phyloP scores from a whole-genome alignment of 2,888 invertebrate genomes.

The Archaeoteleia sp. region DNA sequence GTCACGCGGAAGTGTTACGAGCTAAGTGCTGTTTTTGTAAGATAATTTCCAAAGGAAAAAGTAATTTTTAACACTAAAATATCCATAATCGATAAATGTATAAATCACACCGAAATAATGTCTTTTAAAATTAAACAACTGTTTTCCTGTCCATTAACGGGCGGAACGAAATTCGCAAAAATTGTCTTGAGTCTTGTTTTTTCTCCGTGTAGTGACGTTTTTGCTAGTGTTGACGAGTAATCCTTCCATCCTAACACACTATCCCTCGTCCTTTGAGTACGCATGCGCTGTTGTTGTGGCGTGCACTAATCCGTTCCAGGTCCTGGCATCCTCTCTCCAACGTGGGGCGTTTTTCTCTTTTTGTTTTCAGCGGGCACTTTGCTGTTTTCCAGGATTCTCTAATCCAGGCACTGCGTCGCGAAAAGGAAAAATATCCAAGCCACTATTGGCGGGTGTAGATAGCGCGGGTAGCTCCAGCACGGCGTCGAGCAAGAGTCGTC shows the following conservation, averaged over 20 bases:
- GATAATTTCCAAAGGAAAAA: too few relatives aligned
- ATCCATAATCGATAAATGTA: too few relatives aligned
- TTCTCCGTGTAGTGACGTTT: too few relatives aligned
- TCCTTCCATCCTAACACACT: neutral
- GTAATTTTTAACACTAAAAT: too few relatives aligned
- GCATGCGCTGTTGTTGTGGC: slow-evolving; percentile 75
- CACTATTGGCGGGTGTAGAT: slow-evolving; percentile 82
- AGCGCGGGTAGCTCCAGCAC: slow-evolving; percentile 72
- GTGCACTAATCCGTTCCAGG: slow-evolving; percentile 76
- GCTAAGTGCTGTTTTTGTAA: too few relatives aligned
- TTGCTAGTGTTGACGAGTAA: too few relatives aligned
- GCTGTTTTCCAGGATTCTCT: slow-evolving; percentile 90
- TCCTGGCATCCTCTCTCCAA: slow-evolving; percentile 59
- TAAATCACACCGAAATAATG: too few relatives aligned
- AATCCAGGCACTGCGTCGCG: slow-evolving; percentile 84
- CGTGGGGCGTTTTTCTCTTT: slow-evolving; percentile 76
- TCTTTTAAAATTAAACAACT: too few relatives aligned
- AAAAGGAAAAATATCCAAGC: slow-evolving; percentile 86
- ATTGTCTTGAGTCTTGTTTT: too few relatives aligned
- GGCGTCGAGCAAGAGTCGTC: slow-evolving; percentile 71
- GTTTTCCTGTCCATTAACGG: too few relatives aligned
- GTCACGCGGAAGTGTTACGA: too few relatives aligned
- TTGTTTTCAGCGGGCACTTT: slow-evolving; percentile 87
- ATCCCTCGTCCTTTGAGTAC: slow-evolving; percentile 60
- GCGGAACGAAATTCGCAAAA: too few relatives aligned